Evolutionary conservation across 2,113 vertebrate species (phyloP).

Genomic region (Dasyornis broadbenti): DNA sequence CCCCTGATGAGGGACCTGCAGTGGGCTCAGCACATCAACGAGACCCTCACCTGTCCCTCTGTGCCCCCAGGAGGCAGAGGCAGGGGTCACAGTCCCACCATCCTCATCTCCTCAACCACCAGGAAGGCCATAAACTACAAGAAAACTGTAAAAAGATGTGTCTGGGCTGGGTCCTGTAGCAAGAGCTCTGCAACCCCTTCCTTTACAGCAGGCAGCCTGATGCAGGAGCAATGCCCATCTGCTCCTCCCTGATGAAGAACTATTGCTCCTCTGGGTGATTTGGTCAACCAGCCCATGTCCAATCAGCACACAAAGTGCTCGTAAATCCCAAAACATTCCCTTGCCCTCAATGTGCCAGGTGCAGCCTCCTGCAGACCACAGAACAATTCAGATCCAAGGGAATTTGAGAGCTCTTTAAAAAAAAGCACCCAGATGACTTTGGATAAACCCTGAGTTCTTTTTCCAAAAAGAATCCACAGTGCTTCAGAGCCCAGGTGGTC

Average conservation of each 20-base stretch:
- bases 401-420: not conserved
- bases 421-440: not conserved
- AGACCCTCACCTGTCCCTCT: rapidly evolving
- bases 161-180: not conserved
- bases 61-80: too few relatives aligned
- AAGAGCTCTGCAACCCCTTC: not conserved
- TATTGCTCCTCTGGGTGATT: not conserved
- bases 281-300: too few relatives aligned
- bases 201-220: not conserved
- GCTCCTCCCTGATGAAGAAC: not conserved
- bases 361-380: not conserved
- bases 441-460: not conserved
- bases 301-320: not conserved
- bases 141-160: rapidly evolving
- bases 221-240: not conserved
- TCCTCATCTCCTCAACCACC: rapidly evolving
- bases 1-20: not conserved
- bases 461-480: not conserved
- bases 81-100: not conserved
- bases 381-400: not conserved
- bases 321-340: not conserved
- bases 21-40: not conserved
- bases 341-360: not conserved
- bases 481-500: rapidly evolving
- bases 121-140: not conserved